These are phyloP conservation scores for Osmoderma eremita DNA, from an alignment of 2,888 invertebrate genomes.

Conservation along the genomic window DNA sequence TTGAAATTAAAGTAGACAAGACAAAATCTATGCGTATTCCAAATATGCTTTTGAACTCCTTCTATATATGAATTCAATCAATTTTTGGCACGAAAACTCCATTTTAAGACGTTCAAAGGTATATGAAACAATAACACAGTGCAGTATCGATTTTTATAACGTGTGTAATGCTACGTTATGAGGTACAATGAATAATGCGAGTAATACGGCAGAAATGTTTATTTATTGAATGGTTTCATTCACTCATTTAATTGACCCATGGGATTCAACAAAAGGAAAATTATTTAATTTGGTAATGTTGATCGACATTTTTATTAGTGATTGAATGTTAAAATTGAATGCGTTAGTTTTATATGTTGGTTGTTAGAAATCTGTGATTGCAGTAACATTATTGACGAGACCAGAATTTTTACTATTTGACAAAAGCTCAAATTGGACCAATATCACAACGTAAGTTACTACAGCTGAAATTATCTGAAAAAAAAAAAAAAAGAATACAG, in stretches of 20 bases:
- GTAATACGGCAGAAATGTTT: no score
- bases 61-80: no score
- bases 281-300: no score
- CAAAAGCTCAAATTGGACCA: constrained; percentile 8
- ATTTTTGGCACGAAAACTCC: no score
- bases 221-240: no score
- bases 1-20: no score
- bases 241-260: constrained; percentile 2
- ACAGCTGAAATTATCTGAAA: constrained; percentile 1
- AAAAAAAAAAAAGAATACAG: not conserved
- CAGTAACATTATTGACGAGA: not conserved
- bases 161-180: no score
- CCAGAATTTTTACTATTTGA: not conserved
- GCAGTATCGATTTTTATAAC: no score
- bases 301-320: no score
- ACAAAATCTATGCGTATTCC: not conserved
- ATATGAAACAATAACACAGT: not conserved
- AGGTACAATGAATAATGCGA: no score
- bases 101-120: no score
- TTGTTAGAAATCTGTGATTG: not conserved
- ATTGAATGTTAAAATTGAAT: not conserved
- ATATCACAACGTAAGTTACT: constrained; percentile 19
- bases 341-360: not conserved
- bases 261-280: no score
- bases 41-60: constrained; percentile 1